Evolutionary conservation across 2,888 invertebrate genomes (phyloP).

Genomic region (Noctua comes): DNA sequence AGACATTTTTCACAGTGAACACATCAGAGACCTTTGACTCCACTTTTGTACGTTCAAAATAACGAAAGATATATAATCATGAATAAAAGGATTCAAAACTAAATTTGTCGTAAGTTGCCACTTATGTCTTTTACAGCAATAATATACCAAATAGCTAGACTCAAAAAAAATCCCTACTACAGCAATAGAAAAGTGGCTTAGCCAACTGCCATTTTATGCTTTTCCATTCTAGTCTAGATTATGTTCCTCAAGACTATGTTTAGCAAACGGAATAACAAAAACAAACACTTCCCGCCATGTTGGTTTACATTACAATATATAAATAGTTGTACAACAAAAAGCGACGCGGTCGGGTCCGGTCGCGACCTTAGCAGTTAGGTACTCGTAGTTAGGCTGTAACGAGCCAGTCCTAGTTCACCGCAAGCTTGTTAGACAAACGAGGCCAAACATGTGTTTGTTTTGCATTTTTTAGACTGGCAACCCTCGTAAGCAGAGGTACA

Average conservation of each 20-base stretch:
- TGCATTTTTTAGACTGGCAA: conserved; percentile 66
- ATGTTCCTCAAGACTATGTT: conserved; percentile 6
- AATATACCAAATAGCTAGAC: background rate
- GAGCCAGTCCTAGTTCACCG: conserved; percentile 65
- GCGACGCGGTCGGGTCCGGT: conserved; percentile 60
- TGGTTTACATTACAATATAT: conserved; percentile 56
- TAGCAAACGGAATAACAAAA: conserved; percentile 45
- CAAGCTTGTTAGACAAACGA: conserved; percentile 70
- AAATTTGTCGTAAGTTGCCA: background rate
- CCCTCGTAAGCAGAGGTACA: conserved; percentile 52
- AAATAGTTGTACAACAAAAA: conserved; percentile 60
- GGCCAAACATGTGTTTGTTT: conserved; percentile 68
- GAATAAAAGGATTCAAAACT: background rate
- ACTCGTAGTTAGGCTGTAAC: conserved; percentile 64
- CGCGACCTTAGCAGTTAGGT: conserved; percentile 63
- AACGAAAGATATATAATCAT: background rate
- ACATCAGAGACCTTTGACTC: background rate
- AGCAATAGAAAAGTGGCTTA: background rate
- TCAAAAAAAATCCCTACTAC: background rate
- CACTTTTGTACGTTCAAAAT: background rate
- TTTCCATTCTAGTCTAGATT: background rate
- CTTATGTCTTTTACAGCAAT: background rate
- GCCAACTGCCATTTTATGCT: background rate
- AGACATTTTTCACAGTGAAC: background rate
- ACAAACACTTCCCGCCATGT: conserved; percentile 40